Evolutionary conservation across 1,140 invertebrate genomes (phyloP), one percentile per base, ranked within the genome.

Genomic region (Lanistes nyassanus): DNA sequence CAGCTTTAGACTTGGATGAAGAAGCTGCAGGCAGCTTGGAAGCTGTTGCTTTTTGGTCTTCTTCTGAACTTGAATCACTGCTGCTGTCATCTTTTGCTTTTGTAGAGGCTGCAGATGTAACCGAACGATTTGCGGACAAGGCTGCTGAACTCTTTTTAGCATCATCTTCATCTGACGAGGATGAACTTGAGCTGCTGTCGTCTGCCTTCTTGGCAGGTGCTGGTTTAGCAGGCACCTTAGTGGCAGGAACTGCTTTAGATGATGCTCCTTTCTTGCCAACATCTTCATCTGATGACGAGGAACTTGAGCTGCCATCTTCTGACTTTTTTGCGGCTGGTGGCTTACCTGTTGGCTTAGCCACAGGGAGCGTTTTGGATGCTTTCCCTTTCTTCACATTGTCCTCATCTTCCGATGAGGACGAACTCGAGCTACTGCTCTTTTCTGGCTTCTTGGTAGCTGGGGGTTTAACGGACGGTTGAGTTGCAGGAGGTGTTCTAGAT

Each of bases 231-330:
- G 37, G 42, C 53, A 21, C 36, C 66, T 66, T 66, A 9, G 21
- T 6, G 42, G 66, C 47, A 36, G 47, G 58, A 47, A 16, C 19
- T 47, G 39, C 55, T 56, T 68, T 69, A 68, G 69, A 1, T 21
- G 23, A n/a, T 4, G 23, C 55, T 55, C 64, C 55, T 53, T 76
- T 75, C 4, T 68, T 39, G 31, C 4, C 37, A 6, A 51, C 67
- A 29, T 78, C 77, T n/a, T 66, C 73, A 31, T 73, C 77, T 26
- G 74, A 76, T n/a, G 53, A 64, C 39, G 74, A 76, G 37, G 66
- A 64, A 37, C 51, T 37, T n/a, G 70, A 73, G 26, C 36, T 47
- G 37, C 34, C 31, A 21, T 66, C 62, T n/a, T 64, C 47, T 39
- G 74, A 51, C 23, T 79, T 76, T 56, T 66, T 73, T 6, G 73